phyloP scores from a whole-genome alignment of 2,888 invertebrate species.

The Nomada fabriciana region DNA sequence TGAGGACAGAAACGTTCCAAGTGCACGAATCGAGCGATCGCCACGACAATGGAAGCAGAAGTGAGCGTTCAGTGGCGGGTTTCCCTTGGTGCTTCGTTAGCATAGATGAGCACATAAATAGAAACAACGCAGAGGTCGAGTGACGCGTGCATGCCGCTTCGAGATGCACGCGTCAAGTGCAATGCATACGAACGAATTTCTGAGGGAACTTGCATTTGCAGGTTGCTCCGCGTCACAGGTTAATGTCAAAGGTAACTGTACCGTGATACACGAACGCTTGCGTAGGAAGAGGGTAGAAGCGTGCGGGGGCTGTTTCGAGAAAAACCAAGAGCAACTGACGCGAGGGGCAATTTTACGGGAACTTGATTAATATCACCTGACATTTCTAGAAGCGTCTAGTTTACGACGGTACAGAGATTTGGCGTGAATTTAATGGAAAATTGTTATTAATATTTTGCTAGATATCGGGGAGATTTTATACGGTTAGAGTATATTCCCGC shows the following conservation, averaged over 20 bases:
- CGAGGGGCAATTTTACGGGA: not conserved
- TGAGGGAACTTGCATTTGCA: not conserved
- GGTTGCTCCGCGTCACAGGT: constrained; percentile 1
- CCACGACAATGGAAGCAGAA: constrained; percentile 16
- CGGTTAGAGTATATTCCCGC: too few relatives aligned
- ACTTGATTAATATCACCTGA: not conserved
- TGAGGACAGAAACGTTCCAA: not conserved
- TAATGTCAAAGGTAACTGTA: constrained; percentile 4
- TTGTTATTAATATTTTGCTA: too few relatives aligned
- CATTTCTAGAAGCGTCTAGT: too few relatives aligned
- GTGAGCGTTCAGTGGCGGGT: not conserved
- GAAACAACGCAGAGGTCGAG: constrained; percentile 27
- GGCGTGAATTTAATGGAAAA: too few relatives aligned
- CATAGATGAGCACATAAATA: constrained; percentile 45
- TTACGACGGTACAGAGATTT: too few relatives aligned
- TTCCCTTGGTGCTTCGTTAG: constrained; percentile 42
- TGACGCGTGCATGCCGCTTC: constrained; percentile 32
- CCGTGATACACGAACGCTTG: not conserved
- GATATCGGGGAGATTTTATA: too few relatives aligned
- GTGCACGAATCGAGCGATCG: constrained; percentile 7
- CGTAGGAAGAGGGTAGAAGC: constrained; percentile 32
- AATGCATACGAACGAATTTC: constrained; percentile 15
- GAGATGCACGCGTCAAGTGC: constrained; percentile 31
- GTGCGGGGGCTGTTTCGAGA: constrained; percentile 16
- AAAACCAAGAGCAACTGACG: constrained; percentile 19